Conservation (phyloP, 2,797 vertebrate species). For the Syngnathus rostellatus region DNA sequence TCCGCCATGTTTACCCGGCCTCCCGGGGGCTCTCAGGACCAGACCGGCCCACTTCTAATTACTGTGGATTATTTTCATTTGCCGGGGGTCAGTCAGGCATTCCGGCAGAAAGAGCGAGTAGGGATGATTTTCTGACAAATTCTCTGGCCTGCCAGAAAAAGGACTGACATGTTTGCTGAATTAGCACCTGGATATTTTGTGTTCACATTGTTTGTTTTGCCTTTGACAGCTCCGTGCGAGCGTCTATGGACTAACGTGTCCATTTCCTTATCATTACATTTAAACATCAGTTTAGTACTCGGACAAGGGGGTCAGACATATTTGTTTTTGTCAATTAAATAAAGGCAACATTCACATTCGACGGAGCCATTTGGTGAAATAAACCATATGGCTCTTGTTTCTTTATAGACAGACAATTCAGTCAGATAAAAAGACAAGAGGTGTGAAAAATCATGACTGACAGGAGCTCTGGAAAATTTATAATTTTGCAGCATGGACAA, state of each 20-base stretch:
- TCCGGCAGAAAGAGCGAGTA: constrained; percentile 66
- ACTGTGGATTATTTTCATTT: constrained; percentile 99
- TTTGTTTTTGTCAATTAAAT: not conserved
- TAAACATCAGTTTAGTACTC: not conserved
- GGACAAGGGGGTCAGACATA: not conserved
- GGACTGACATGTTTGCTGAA: constrained; percentile 68
- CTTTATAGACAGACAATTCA: not conserved
- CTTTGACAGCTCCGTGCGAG: not conserved
- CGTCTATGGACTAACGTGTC: not conserved
- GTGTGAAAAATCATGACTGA: not conserved
- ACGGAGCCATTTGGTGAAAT: not conserved
- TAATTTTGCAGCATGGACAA: not conserved
- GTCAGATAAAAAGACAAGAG: not conserved
- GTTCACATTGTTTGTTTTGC: constrained; percentile 47
- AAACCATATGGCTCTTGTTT: not conserved
- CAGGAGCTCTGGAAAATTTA: not conserved
- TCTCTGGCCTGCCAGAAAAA: constrained; percentile 61
- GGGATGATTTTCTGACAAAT: constrained; percentile 80
- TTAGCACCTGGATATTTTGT: constrained; percentile 62
- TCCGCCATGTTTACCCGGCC: constrained; percentile 94
- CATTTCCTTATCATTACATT: constrained; percentile 1
- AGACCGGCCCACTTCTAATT: constrained; percentile 98
- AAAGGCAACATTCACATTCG: not conserved
- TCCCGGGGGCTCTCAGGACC: constrained; percentile 87
- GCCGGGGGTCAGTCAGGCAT: constrained; percentile 87